Conservation (phyloP, 2,797 vertebrate genomes). For the Pogoniulus pusillus region DNA sequence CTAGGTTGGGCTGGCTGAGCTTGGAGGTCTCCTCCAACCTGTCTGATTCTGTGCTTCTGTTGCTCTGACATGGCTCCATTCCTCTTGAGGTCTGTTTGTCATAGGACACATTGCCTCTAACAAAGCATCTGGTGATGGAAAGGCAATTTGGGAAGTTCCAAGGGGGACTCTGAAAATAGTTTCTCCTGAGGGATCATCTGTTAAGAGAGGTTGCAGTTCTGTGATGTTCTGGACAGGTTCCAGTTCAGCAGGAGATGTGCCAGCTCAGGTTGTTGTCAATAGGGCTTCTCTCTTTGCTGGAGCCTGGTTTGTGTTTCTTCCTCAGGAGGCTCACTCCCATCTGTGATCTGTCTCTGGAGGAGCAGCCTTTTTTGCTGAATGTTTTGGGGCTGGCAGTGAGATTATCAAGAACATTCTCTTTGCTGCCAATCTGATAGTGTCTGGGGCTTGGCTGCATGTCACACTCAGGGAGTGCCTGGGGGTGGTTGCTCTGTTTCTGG, state of each 20-base stretch:
- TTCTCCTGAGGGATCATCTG: slow-evolving; percentile 8
- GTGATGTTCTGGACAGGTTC: background rate
- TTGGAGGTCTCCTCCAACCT: too few species aligned
- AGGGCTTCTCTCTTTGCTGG: background rate
- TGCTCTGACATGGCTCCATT: background rate
- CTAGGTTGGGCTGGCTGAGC: too few species aligned
- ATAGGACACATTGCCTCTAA: slow-evolving; percentile 38
- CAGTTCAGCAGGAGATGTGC: background rate
- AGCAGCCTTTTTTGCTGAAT: slow-evolving; percentile 10
- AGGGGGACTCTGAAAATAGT: slow-evolving; percentile 13
- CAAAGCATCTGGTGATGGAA: background rate
- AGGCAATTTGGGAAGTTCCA: slow-evolving; percentile 27
- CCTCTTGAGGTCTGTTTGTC: background rate
- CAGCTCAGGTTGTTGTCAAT: background rate
- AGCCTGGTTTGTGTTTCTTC: background rate
- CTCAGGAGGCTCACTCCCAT: background rate
- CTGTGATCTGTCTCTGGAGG: slow-evolving; percentile 21
- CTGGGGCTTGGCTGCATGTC: slow-evolving; percentile 4
- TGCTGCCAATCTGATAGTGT: slow-evolving; percentile 26
- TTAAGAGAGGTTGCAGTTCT: background rate
- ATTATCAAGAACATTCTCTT: slow-evolving; percentile 31
- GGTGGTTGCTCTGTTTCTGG: background rate
- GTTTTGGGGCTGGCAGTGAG: background rate
- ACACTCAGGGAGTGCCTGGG: background rate
- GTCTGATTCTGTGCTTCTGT: too few species aligned